Conservation (phyloP, 30 jellyfish, hydroid and myxozoan species). For the Aurelia sp. region DNA sequence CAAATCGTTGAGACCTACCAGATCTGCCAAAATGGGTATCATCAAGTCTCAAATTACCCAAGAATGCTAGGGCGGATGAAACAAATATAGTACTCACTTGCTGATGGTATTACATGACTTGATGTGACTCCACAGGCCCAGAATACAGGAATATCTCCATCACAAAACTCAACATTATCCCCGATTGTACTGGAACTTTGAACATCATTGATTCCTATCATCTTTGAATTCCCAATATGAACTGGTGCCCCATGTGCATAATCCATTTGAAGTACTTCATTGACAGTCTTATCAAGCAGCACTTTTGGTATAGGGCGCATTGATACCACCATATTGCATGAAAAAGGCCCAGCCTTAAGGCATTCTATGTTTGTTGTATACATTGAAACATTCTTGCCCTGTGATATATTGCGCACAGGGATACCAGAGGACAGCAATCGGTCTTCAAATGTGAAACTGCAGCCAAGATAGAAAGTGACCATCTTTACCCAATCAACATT, state of each 20-base stretch:
- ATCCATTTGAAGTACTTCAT: slow-evolving; percentile 55
- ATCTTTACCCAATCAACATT: slow-evolving; percentile 60
- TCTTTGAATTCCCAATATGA: slow-evolving; percentile 87
- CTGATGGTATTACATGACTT: slow-evolving; percentile 74
- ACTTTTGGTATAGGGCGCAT: slow-evolving; percentile 76
- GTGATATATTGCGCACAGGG: slow-evolving; percentile 41
- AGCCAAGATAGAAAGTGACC: slow-evolving; percentile 93
- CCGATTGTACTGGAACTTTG: slow-evolving; percentile 44
- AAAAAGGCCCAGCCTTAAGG: slow-evolving; percentile 66
- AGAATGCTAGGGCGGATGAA: too few species aligned
- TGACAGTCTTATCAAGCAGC: slow-evolving; percentile 62
- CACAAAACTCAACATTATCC: slow-evolving; percentile 45
- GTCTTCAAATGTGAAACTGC: slow-evolving; percentile 90
- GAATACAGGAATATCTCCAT: slow-evolving; percentile 91
- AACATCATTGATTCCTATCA: slow-evolving; percentile 73
- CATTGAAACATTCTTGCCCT: slow-evolving; percentile 73
- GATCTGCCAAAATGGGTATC: too few species aligned
- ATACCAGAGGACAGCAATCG: slow-evolving; percentile 76
- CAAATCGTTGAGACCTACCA: too few species aligned
- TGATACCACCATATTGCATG: slow-evolving; percentile 84
- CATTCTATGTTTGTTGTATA: slow-evolving; percentile 75
- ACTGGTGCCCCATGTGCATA: slow-evolving; percentile 97
- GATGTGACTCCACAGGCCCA: slow-evolving; percentile 98
- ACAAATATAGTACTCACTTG: slow-evolving; percentile 57
- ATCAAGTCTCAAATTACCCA: too few species aligned